Evolutionary conservation across 92 coral and sea anemone species (phyloP), one percentile per base, ranked within the genome.

Genomic region (Meandrina meandrites): DNA sequence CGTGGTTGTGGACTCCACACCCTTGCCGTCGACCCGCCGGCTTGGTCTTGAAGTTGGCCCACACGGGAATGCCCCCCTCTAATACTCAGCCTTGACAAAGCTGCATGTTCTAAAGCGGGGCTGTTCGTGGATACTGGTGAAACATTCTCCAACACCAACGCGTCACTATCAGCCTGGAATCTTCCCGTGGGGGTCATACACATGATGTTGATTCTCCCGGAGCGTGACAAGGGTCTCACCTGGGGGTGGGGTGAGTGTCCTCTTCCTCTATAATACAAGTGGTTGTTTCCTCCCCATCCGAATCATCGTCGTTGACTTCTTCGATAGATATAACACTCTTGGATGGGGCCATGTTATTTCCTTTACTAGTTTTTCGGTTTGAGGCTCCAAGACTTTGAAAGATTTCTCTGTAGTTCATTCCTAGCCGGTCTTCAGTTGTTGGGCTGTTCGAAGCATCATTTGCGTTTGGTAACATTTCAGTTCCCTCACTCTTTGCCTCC

Each of bases 1-100:
- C 88, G 57, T 6, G 94, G 97, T 40, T 90, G 86, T 8, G 97
- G 97, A 74, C 93, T 94, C 99, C 99, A 97, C 51, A 94, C 94
- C 67, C 98, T 96, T 22, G 51, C 83, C 8, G 64, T 30, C 66
- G 42, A 86, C 14, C 76, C 75, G 48, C 71, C 56, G 32, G 70
- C 28, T 51, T 27, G 80, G 1, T 51, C 84, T 27, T 81, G 50
- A 69, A 42, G 19, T n/a, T 40, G 69, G 42, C 64, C 57, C 72
- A 32, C 24, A 32, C 31, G 76, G 27, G 78, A 72, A 60, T 75
- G 54, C 7, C 72, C 47, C 51, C 36, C 48, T 76, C 82, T 76
- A 5, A 37, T 57, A 19, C 71, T 42, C 13, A 40, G 90, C 80
- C 56, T 81, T 47, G 28, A 9, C 69, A 50, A 32, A 80, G 57